Conservation (phyloP, 2,797 vertebrate genomes). For the Lindbergichthys nudifrons region DNA sequence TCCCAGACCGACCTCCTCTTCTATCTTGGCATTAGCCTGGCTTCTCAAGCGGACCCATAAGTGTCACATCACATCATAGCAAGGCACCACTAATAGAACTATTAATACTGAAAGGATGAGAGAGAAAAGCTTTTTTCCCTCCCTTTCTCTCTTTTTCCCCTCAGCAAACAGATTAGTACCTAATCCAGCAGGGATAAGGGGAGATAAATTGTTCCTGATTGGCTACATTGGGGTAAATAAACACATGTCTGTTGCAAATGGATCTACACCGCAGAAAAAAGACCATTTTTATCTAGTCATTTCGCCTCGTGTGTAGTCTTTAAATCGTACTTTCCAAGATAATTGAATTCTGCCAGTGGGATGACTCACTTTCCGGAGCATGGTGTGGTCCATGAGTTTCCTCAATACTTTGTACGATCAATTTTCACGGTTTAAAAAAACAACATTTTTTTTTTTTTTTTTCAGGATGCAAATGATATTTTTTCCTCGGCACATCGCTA, state of each 20-base stretch:
- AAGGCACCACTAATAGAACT: constrained; percentile 73
- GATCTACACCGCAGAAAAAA: constrained; percentile 39
- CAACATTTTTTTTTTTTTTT: constrained; percentile 15
- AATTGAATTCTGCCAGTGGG: constrained; percentile 57
- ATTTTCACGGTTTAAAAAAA: not conserved
- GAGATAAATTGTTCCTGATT: constrained; percentile 75
- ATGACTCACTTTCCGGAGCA: constrained; percentile 27
- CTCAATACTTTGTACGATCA: constrained; percentile 16
- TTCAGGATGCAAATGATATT: constrained; percentile 12
- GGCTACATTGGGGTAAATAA: constrained; percentile 76
- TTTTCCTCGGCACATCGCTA: not conserved
- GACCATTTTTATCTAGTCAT: constrained; percentile 52
- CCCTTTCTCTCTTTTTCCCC: constrained; percentile 55
- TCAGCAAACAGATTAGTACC: constrained; percentile 78
- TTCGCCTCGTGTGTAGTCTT: constrained; percentile 26
- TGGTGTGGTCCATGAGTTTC: constrained; percentile 20
- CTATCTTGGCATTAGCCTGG: constrained; percentile 62
- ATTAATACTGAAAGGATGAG: constrained; percentile 66
- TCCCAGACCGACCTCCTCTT: constrained; percentile 55
- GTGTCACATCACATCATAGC: constrained; percentile 70
- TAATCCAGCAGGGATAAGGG: constrained; percentile 75
- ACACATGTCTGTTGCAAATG: constrained; percentile 63
- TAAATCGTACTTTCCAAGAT: constrained; percentile 35
- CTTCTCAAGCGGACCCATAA: constrained; percentile 68
- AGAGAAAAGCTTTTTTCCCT: constrained; percentile 59